Conservation (phyloP, 2,113 vertebrate species). For the Pteronura brasiliensis region DNA sequence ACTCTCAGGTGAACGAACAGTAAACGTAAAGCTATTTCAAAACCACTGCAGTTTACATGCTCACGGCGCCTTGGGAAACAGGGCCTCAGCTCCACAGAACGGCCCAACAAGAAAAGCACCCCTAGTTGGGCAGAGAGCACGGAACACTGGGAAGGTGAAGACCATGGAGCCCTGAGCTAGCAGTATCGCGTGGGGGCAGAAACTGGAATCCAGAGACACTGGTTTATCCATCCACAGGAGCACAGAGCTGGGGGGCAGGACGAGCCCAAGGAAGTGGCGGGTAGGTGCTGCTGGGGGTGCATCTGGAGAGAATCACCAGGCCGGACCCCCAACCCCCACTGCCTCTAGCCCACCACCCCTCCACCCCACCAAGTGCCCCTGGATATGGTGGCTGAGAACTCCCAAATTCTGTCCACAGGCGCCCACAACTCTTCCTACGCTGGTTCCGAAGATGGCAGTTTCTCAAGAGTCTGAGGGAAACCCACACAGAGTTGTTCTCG, state of each 20-base stretch:
- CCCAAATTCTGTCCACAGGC: accelerated
- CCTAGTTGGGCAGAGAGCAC: accelerated
- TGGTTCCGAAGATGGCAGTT: accelerated
- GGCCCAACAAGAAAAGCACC: neutral
- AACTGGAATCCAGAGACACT: accelerated
- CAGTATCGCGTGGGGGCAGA: accelerated
- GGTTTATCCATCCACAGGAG: accelerated
- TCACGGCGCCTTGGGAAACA: neutral
- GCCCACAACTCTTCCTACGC: accelerated
- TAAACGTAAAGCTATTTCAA: neutral
- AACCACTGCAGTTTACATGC: accelerated
- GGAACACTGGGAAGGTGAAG: accelerated
- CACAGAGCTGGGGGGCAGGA: accelerated
- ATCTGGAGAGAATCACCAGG: accelerated
- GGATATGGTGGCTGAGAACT: accelerated
- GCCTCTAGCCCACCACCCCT: neutral
- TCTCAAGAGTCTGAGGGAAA: neutral
- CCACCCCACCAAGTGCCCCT: accelerated
- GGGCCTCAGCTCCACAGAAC: accelerated
- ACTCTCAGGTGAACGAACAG: neutral
- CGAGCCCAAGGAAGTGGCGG: accelerated
- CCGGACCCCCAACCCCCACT: neutral
- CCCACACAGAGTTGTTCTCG: neutral
- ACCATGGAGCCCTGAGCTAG: accelerated
- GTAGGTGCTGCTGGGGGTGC: accelerated